phyloP scores from a whole-genome alignment of 2,113 vertebrate genomes.

The Phalacrocorax pelagicus region DNA sequence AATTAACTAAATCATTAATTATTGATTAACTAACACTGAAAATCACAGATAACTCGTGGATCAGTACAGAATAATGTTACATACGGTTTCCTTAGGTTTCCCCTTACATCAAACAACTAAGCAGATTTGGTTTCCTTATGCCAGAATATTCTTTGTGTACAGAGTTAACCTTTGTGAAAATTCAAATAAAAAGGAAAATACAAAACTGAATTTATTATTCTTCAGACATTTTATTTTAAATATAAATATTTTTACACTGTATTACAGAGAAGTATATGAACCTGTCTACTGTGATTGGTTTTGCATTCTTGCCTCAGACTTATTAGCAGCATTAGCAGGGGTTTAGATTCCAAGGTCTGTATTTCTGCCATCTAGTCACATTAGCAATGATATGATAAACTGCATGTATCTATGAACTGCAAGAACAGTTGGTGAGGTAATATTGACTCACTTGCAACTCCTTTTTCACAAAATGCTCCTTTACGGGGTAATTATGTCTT shows the following conservation, averaged over 20 bases:
- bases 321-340: background rate
- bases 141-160: background rate
- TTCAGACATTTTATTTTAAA: background rate
- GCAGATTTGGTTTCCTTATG: background rate
- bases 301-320: background rate
- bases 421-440: background rate
- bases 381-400: background rate
- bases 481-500: background rate
- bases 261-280: background rate
- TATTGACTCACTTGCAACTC: background rate
- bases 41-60: background rate
- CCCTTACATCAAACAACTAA: background rate
- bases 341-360: background rate
- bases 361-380: background rate
- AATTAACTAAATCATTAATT: background rate
- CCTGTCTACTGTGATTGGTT: background rate
- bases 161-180: background rate
- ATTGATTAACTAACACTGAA: background rate
- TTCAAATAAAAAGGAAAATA: background rate
- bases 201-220: background rate
- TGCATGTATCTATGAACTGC: background rate
- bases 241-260: background rate
- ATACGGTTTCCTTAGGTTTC: background rate
- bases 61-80: background rate
- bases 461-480: background rate